A percentile compares a stretch with the other conserved stretches of the same genome.
phyloP scores from a whole-genome alignment of 2,797 vertebrate species.

The Pseudotriccus pelzelni region DNA sequence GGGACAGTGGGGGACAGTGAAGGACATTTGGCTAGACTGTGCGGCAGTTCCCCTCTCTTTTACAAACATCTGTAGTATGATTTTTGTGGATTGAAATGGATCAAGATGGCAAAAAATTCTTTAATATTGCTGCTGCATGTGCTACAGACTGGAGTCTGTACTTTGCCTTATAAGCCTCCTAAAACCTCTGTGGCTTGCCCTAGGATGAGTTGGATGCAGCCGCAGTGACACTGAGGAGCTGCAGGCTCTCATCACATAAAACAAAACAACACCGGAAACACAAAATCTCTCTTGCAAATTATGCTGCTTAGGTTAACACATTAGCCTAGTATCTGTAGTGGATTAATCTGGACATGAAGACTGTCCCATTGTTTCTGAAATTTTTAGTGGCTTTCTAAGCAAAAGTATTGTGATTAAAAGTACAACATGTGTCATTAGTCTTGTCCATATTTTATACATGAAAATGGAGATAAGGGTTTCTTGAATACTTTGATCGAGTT shows the following conservation, averaged over 20 bases:
- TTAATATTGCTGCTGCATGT: not conserved
- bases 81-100: not conserved
- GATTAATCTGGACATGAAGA: not conserved
- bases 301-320: not conserved
- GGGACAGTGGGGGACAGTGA: not conserved
- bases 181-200: not conserved
- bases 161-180: not conserved
- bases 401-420: not conserved
- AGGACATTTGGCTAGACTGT: not conserved
- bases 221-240: not conserved
- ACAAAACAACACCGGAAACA: not conserved
- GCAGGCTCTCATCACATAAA: not conserved
- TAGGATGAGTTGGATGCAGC: not conserved
- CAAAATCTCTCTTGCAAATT: not conserved
- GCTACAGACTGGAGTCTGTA: not conserved
- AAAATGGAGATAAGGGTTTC: not conserved
- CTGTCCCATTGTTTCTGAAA: not conserved
- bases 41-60: not conserved
- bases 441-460: not conserved
- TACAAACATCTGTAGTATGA: not conserved
- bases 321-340: not conserved
- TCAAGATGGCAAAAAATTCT: not conserved
- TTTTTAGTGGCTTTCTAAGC: not conserved
- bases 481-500: not conserved
- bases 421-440: not conserved